phyloP scores from a whole-genome alignment of 2,888 invertebrate species.

The Eupelmus urozonus region DNA sequence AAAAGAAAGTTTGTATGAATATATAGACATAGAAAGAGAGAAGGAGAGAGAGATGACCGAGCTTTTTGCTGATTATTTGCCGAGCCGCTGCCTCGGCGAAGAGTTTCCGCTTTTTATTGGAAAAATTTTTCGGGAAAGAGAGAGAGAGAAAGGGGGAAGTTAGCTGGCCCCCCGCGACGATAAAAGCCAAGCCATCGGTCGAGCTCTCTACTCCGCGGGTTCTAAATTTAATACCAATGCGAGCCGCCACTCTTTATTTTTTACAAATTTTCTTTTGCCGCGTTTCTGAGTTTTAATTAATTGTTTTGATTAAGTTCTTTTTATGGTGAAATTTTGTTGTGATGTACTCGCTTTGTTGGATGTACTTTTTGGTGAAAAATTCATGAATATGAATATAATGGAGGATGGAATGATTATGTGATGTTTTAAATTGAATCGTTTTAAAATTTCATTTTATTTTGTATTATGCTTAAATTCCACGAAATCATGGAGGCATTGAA shows the following conservation, averaged over 20 bases:
- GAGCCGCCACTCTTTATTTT: not conserved
- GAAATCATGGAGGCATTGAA: no score
- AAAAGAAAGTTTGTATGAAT: slow-evolving; percentile 49
- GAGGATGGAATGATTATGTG: no score
- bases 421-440: no score
- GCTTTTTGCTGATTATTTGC: slow-evolving; percentile 44
- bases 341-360: no score
- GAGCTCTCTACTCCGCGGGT: not conserved
- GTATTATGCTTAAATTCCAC: no score
- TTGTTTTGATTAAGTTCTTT: no score
- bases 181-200: slow-evolving; percentile 15
- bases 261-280: not conserved
- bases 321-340: no score
- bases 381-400: no score
- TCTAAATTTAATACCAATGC: slow-evolving; percentile 14
- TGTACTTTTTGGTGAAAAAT: no score
- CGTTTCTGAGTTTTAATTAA: no score
- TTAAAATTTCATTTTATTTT: no score
- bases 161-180: not conserved
- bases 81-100: slow-evolving; percentile 4
- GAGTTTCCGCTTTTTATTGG: slow-evolving; percentile 44
- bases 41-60: not conserved
- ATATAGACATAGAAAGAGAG: slow-evolving; percentile 6
- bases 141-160: not conserved
- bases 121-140: slow-evolving; percentile 23